phyloP scores from a whole-genome alignment of 2,113 vertebrate genomes.

The Vimba vimba region DNA sequence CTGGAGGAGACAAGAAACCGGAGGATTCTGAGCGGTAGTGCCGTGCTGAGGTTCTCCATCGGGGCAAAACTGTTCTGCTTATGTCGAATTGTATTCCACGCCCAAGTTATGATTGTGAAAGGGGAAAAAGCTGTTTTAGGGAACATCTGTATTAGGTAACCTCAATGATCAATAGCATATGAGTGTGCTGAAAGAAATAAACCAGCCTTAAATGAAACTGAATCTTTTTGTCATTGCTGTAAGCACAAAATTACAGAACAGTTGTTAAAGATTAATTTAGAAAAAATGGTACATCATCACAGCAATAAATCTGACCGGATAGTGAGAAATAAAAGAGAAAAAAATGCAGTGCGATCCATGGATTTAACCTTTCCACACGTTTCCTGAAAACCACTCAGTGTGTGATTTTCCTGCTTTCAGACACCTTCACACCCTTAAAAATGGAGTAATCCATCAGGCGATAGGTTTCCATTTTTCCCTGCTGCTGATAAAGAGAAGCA shows the following conservation, averaged over 20 bases:
- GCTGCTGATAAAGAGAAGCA: slow-evolving; percentile 35
- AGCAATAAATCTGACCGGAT: not conserved
- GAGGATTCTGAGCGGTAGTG: slow-evolving; percentile 3
- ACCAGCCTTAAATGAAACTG: slow-evolving; percentile 22
- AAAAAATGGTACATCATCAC: slow-evolving; percentile 20
- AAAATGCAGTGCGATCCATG: not conserved
- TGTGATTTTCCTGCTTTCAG: slow-evolving; percentile 25
- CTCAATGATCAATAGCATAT: slow-evolving; percentile 31
- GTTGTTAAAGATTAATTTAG: not conserved
- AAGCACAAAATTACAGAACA: slow-evolving; percentile 15
- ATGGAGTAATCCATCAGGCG: slow-evolving; percentile 36
- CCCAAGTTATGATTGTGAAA: slow-evolving; percentile 33
- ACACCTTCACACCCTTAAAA: slow-evolving; percentile 34
- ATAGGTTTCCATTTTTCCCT: slow-evolving; percentile 38
- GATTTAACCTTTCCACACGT: slow-evolving; percentile 21
- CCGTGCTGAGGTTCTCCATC: slow-evolving; percentile 3
- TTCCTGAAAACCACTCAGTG: slow-evolving; percentile 5
- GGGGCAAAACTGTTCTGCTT: not conserved
- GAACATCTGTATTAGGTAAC: slow-evolving; percentile 53
- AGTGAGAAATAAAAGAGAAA: not conserved
- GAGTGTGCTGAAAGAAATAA: slow-evolving; percentile 7
- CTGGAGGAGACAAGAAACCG: slow-evolving; percentile 30
- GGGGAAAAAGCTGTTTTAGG: not conserved
- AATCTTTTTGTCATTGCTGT: slow-evolving; percentile 15
- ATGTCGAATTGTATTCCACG: not conserved